Percentiles rank a stretch among this genome's conserved stretches.
phyloP scores from a whole-genome alignment of 2,113 vertebrate genomes.

The Cervus canadensis region DNA sequence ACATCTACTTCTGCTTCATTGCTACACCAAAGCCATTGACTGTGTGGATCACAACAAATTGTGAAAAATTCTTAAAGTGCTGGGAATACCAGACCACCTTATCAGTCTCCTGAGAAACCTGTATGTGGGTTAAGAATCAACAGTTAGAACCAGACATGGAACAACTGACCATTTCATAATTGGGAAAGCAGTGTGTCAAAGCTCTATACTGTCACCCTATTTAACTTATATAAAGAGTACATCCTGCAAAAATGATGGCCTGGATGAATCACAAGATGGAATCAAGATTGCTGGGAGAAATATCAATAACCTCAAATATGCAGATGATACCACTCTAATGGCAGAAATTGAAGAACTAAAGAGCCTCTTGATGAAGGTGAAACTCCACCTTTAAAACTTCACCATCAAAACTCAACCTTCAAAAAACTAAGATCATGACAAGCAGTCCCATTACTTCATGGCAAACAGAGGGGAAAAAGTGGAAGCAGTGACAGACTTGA shows the following conservation, averaged over 20 bases:
- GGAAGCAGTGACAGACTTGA: not conserved
- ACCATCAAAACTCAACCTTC: not conserved
- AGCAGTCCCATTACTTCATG: not conserved
- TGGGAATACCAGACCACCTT: not conserved
- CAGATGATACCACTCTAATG: not conserved
- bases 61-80: not conserved
- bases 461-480: not conserved
- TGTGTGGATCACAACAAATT: not conserved
- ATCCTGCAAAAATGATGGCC: not conserved
- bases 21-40: not conserved
- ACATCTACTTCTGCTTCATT: not conserved
- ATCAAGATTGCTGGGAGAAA: not conserved
- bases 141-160: not conserved
- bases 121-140: not conserved
- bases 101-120: not conserved
- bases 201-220: not conserved
- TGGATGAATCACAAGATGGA: not conserved
- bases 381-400: not conserved
- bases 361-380: not conserved
- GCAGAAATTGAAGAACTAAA: not conserved
- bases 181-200: not conserved
- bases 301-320: not conserved
- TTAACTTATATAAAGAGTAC: not conserved
- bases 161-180: not conserved
- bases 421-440: not conserved